phyloP scores from a whole-genome alignment of 2,113 vertebrate species.

The Paedocypris sp. region DNA sequence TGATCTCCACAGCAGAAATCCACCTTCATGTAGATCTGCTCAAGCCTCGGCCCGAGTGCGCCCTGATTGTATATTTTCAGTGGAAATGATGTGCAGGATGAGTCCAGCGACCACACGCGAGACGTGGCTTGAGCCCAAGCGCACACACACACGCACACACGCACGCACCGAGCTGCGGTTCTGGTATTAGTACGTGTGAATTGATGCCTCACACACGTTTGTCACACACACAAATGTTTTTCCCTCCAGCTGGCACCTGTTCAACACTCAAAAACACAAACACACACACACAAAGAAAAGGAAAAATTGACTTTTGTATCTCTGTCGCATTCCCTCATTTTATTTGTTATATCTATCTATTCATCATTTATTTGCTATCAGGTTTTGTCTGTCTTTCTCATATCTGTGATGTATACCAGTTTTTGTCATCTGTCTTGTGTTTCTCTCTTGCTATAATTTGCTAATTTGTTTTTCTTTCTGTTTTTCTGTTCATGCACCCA shows the following conservation, averaged over 20 bases:
- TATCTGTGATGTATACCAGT: too few species aligned
- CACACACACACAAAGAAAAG: background rate
- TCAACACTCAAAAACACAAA: constrained; percentile 15
- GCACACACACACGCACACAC: background rate
- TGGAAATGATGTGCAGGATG: background rate
- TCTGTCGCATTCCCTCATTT: too few species aligned
- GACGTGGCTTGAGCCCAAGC: background rate
- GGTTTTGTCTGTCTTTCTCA: too few species aligned
- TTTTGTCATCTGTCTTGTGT: too few species aligned
- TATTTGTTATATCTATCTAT: too few species aligned
- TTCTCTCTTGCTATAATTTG: too few species aligned
- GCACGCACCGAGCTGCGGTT: constrained; percentile 31
- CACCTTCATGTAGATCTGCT: background rate
- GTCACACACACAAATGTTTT: constrained; percentile 57
- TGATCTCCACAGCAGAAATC: background rate
- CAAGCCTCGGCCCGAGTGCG: background rate
- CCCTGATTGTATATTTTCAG: background rate
- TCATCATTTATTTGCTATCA: too few species aligned
- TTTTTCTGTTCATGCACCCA: too few species aligned
- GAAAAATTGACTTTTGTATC: too few species aligned
- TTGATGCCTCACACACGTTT: constrained; percentile 55
- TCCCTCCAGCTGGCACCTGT: constrained; percentile 43
- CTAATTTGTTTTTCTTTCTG: too few species aligned
- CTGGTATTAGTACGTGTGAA: constrained; percentile 59
- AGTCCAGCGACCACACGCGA: background rate